Percentiles rank a stretch among this genome's conserved stretches.
Evolutionary conservation across 2,888 invertebrate genomes (phyloP).

Genomic region (Podabrus alpinus): DNA sequence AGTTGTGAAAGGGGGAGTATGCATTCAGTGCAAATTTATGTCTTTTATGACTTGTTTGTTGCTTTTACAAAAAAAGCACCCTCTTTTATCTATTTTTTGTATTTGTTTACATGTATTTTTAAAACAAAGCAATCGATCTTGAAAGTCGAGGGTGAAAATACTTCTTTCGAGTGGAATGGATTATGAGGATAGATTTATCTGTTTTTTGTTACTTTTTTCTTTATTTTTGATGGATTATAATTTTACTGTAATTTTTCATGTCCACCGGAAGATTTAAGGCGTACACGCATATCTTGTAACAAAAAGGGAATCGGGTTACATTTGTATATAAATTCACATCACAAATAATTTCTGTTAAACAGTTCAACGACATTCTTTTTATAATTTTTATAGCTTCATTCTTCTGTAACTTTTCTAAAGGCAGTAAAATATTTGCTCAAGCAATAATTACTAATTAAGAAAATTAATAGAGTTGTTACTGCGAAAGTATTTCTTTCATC

Average conservation of each 20-base stretch:
- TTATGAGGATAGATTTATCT: background rate
- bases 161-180: background rate
- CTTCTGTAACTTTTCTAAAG: background rate
- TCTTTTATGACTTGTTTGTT: background rate
- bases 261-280: background rate
- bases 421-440: background rate
- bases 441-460: background rate
- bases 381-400: constrained; percentile 6
- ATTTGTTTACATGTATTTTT: background rate
- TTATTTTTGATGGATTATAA: background rate
- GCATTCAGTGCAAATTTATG: background rate
- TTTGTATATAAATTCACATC: constrained; percentile 7
- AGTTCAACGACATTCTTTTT: constrained; percentile 10
- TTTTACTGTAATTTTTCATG: background rate
- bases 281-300: constrained; percentile 13
- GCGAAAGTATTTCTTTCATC: background rate
- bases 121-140: background rate
- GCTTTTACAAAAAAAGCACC: background rate
- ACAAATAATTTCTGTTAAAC: background rate
- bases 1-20: no score
- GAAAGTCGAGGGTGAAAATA: background rate
- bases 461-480: background rate
- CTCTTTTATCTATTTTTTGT: background rate
- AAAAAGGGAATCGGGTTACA: constrained; percentile 1
- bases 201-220: background rate